phyloP scores from a whole-genome alignment of 1,140 invertebrate genomes.

The Gonioctena quinquepunctata region DNA sequence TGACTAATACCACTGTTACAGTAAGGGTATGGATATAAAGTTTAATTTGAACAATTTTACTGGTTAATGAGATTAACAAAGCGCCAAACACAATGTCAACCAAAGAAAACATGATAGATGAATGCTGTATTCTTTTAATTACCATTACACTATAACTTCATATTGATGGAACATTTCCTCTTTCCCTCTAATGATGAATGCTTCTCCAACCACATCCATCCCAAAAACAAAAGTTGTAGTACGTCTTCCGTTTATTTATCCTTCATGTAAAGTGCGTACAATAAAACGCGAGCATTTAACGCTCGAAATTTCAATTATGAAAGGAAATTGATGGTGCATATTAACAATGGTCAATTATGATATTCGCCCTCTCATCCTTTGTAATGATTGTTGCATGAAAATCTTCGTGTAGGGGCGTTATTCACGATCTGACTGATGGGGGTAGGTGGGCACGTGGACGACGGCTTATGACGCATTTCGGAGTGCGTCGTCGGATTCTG shows the following conservation, averaged over 20 bases:
- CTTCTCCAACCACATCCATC: too few relatives aligned
- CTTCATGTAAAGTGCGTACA: not conserved
- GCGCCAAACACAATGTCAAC: too few relatives aligned
- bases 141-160: too few relatives aligned
- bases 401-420: slow-evolving; percentile 6
- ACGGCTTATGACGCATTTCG: slow-evolving; percentile 11
- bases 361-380: slow-evolving; percentile 14
- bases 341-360: slow-evolving; percentile 10
- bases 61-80: too few relatives aligned
- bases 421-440: not conserved
- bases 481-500: not conserved
- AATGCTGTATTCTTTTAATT: too few relatives aligned
- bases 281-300: slow-evolving; percentile 1
- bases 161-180: too few relatives aligned
- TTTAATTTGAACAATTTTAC: too few relatives aligned
- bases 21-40: too few relatives aligned
- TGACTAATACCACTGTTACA: too few relatives aligned
- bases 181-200: too few relatives aligned
- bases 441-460: slow-evolving; percentile 7
- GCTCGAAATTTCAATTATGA: not conserved
- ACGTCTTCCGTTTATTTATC: not conserved
- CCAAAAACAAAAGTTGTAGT: not conserved
- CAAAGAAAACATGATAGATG: too few relatives aligned
- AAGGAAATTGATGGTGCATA: slow-evolving; percentile 13
- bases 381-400: slow-evolving; percentile 12